These are phyloP conservation scores for Poicephalus meyeri DNA, from an alignment of 2,113 vertebrate genomes.

Conservation along the genomic window DNA sequence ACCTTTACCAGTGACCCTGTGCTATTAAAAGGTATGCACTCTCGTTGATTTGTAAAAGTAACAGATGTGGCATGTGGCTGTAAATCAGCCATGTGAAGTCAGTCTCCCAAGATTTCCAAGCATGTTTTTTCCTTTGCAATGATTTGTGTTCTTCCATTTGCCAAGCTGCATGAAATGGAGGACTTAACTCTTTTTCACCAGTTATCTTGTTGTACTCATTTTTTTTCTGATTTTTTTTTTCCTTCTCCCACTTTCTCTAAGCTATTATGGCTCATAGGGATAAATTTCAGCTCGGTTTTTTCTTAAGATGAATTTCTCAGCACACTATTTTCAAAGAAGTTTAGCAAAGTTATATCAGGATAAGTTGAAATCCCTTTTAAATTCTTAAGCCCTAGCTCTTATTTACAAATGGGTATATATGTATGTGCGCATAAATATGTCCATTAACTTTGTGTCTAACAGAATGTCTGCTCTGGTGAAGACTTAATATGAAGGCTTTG, in stretches of 20 bases:
- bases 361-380: neutral
- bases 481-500: neutral
- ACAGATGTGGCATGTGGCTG: conserved; percentile 70
- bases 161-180: conserved; percentile 1
- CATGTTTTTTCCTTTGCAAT: conserved; percentile 9
- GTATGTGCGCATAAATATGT: neutral
- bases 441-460: neutral
- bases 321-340: neutral
- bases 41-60: conserved; percentile 77
- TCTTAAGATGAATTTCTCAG: neutral
- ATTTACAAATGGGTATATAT: neutral
- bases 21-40: conserved; percentile 65
- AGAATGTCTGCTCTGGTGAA: neutral
- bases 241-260: neutral
- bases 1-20: conserved; percentile 59
- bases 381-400: neutral
- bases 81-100: conserved; percentile 73
- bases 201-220: neutral
- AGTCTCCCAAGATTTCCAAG: conserved; percentile 57
- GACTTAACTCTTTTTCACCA: conserved; percentile 49
- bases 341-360: neutral
- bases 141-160: conserved; percentile 58
- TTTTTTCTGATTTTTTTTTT: neutral
- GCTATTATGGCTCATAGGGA: neutral
- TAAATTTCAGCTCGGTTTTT: neutral